Evolutionary conservation across 92 coral and sea anemone genomes (phyloP).

Genomic region (Chrysogorgia sp.): DNA sequence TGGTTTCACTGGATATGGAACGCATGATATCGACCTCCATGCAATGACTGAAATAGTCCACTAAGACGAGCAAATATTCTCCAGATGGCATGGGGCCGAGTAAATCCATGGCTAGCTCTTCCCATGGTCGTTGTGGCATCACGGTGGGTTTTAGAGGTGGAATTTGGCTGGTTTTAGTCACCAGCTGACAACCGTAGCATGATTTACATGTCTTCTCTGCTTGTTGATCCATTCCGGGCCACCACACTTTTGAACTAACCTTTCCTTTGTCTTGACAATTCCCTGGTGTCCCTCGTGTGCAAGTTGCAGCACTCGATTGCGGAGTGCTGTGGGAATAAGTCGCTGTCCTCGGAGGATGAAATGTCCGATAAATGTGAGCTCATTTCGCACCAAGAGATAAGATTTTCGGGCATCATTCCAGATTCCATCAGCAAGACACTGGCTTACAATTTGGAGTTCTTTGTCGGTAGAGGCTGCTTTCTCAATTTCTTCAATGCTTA

Average conservation of each 20-base stretch:
- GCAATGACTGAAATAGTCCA: conserved; percentile 49
- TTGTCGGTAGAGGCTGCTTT: conserved; percentile 34
- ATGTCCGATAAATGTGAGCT: too few species aligned
- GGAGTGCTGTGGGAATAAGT: too few species aligned
- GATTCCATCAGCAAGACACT: conserved; percentile 24
- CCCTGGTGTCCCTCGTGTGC: conserved; percentile 60
- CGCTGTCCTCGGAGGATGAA: too few species aligned
- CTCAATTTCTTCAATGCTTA: conserved; percentile 55
- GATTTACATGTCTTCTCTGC: conserved; percentile 46
- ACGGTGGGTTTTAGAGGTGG: conserved; percentile 55
- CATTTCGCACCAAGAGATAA: too few species aligned
- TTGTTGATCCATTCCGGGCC: conserved; percentile 52
- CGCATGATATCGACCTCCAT: conserved; percentile 39
- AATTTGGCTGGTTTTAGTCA: conserved; percentile 27
- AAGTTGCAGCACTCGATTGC: background rate
- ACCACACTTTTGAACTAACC: conserved; percentile 59
- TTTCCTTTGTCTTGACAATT: conserved; percentile 52
- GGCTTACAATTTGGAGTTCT: conserved; percentile 29
- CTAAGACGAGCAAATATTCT: conserved; percentile 41
- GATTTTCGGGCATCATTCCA: too few species aligned
- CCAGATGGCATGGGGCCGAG: conserved; percentile 58
- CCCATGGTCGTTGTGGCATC: conserved; percentile 60
- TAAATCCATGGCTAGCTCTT: conserved; percentile 53
- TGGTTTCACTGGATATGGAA: conserved; percentile 29
- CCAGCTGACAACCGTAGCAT: conserved; percentile 53